Conservation (phyloP, 2,797 vertebrate species). For the Artibeus jamaicensis region DNA sequence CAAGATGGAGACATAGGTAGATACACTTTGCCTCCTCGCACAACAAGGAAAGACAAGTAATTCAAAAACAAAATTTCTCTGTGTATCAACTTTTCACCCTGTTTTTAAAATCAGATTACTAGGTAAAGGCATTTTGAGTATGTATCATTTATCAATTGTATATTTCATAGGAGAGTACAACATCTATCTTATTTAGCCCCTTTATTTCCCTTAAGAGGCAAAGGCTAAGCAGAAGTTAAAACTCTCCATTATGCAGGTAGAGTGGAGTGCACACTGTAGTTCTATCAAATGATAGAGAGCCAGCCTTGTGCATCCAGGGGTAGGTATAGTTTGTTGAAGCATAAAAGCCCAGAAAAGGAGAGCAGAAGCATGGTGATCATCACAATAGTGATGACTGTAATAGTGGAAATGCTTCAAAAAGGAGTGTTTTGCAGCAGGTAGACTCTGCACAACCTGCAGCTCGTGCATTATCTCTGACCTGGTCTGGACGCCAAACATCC, state of each 20-base stretch:
- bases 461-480: slow-evolving; percentile 54
- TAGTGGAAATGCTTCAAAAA: slow-evolving; percentile 38
- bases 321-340: background rate
- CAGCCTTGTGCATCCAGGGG: background rate
- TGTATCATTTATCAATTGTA: background rate
- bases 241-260: background rate
- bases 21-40: no score
- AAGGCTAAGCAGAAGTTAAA: background rate
- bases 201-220: slow-evolving; percentile 6
- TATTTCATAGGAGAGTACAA: background rate
- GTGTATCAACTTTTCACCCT: background rate
- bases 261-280: background rate
- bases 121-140: slow-evolving; percentile 24
- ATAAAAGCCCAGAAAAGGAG: background rate
- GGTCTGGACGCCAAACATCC: slow-evolving; percentile 31
- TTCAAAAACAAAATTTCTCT: background rate
- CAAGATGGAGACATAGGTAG: no score
- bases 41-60: no score
- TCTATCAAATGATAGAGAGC: background rate
- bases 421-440: slow-evolving; percentile 39
- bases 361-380: background rate
- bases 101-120: background rate
- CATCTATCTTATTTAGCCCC: background rate
- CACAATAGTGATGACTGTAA: background rate
- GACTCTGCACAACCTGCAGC: background rate